These are phyloP conservation scores for Carposina sasakii DNA, from an alignment of 1,140 invertebrate genomes.

Conservation along the genomic window DNA sequence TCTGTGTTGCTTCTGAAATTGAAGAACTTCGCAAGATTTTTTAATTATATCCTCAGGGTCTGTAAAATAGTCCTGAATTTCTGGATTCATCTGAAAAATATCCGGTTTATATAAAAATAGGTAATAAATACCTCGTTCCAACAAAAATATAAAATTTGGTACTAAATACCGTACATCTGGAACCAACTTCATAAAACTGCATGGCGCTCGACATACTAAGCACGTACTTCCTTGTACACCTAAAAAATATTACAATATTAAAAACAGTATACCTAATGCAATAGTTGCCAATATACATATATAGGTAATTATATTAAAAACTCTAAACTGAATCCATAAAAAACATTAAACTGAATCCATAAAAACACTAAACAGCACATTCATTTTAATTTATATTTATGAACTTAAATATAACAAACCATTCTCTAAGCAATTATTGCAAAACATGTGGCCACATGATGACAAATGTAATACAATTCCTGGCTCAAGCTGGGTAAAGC, in stretches of 20 bases:
- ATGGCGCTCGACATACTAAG: conserved; percentile 58
- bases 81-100: conserved; percentile 61
- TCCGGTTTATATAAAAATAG: not conserved
- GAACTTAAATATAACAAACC: too few relatives aligned
- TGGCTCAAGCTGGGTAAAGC: conserved; percentile 59
- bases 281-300: too few relatives aligned
- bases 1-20: conserved; percentile 66
- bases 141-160: conserved; percentile 8
- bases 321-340: too few relatives aligned
- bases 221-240: conserved; percentile 56
- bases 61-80: conserved; percentile 68
- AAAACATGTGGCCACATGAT: conserved; percentile 72
- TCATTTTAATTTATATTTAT: too few relatives aligned
- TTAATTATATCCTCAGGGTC: conserved; percentile 67
- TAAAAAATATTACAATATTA: too few relatives aligned
- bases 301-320: too few relatives aligned
- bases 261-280: too few relatives aligned
- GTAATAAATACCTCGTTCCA: not conserved
- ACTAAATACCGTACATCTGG: conserved; percentile 57
- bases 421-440: conserved; percentile 58
- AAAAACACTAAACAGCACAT: too few relatives aligned
- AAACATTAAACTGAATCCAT: too few relatives aligned
- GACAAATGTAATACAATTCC: conserved; percentile 61
- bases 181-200: conserved; percentile 61
- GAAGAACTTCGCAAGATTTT: conserved; percentile 60